A percentile compares a stretch with the other conserved stretches of the same genome.
Evolutionary conservation across 2,113 vertebrate species (phyloP).

Genomic region (Ceyx melanurus): DNA sequence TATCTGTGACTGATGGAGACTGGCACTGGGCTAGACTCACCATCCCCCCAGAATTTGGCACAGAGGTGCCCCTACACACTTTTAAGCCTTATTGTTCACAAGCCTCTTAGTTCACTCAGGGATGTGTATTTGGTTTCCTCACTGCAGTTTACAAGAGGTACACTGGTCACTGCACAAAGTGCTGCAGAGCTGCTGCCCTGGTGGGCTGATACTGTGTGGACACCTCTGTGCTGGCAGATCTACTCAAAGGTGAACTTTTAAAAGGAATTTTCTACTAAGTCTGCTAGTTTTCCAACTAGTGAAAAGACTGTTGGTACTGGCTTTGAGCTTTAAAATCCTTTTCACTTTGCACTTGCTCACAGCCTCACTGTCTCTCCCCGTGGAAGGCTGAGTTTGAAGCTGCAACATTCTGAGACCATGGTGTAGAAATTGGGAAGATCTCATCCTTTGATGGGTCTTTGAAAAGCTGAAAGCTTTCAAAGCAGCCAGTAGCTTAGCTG

Average conservation of each 20-base stretch:
- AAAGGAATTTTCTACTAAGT: neutral
- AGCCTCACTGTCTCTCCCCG: neutral
- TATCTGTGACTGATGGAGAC: neutral
- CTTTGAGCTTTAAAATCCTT: neutral
- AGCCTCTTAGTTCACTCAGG: neutral
- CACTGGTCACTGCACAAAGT: neutral
- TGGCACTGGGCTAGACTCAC: neutral
- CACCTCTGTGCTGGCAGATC: neutral
- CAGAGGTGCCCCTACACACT: neutral
- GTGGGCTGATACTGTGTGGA: neutral
- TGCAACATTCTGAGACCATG: neutral
- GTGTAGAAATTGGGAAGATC: neutral
- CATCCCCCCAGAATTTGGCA: neutral
- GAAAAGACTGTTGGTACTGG: neutral
- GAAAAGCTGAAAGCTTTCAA: neutral
- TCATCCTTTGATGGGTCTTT: neutral
- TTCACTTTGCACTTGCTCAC: neutral
- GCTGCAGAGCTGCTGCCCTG: neutral
- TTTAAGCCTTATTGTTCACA: neutral
- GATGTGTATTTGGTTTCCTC: neutral
- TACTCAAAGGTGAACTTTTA: neutral
- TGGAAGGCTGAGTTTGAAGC: neutral
- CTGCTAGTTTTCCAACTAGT: neutral
- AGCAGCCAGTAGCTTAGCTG: neutral
- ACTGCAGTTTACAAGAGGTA: neutral